Evolutionary conservation across 2,113 vertebrate species (phyloP), one percentile per base, ranked within the genome.

Genomic region (Lampris incognitus): DNA sequence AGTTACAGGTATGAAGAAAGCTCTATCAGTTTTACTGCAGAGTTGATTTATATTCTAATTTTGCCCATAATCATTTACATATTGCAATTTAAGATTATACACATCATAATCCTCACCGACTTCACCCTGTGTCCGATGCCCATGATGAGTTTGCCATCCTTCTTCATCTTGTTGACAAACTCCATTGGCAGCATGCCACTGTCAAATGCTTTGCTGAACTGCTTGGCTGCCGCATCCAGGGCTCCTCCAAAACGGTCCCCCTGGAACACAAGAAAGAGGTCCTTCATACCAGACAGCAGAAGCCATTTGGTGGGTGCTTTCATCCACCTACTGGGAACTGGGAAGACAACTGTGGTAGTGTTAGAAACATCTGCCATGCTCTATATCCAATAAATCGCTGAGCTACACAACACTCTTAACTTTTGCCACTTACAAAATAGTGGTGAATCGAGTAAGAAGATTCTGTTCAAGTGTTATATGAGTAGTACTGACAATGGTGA

Each of bases 131-230:
- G 98, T 6, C 98, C 98, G 0, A 99, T 99, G 72, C 98, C 98
- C 98, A 99, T 99, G 78, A 99, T 99, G 51, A 99, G 94, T 64
- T 95, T 97, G n/a, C 98, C 98, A 68, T 99, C 98, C 65, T 98
- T 99, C 92, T 99, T 99, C 98, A 99, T 99, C 91, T 99, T 99
- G 89, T 99, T 99, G 86, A 99, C 98, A 82, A 99, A 99, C 82
- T 99, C 98, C 98, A 99, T 99, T 6, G 98, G 96, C 76, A 99
- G 95, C 82, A 97, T 96, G 60, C 97, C 96, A 0, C 97, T 99
- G 92, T 99, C 98, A 3, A 99, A 99, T 0, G 98, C 97, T 87
- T 98, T 98, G 88, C 98, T 99, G 93, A 99, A 99, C 96, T 97
- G 96, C 85, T 97, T 98, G 5, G 98, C 98, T 2, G 98, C 98